These are phyloP conservation scores for Elysia crispata DNA, from an alignment of 2,888 invertebrate genomes.

Conservation along the genomic window DNA sequence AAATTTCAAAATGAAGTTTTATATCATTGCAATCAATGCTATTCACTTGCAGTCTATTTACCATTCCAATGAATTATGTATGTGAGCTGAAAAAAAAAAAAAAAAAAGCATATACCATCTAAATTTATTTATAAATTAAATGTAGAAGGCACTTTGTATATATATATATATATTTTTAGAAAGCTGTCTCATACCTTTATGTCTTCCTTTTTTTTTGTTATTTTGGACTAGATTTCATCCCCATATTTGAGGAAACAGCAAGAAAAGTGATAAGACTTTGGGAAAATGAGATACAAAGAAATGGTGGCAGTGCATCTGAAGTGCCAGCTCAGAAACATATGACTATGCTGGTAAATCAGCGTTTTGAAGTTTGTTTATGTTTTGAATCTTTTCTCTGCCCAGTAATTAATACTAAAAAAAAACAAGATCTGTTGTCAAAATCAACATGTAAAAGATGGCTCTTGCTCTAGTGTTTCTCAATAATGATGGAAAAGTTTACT, in stretches of 20 bases:
- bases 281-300: slow-evolving; percentile 44
- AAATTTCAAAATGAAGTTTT: too few species aligned
- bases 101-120: too few species aligned
- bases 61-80: too few species aligned
- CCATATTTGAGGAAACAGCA: slow-evolving; percentile 58
- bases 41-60: too few species aligned
- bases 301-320: slow-evolving; percentile 29
- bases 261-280: slow-evolving; percentile 53
- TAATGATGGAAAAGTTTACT: too few species aligned
- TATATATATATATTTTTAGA: neutral
- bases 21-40: too few species aligned
- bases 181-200: neutral
- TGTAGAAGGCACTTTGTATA: neutral
- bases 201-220: neutral
- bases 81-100: too few species aligned
- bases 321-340: slow-evolving; percentile 57
- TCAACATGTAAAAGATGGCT: too few species aligned
- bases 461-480: too few species aligned
- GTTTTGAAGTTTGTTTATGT: neutral
- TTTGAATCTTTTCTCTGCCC: neutral
- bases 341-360: slow-evolving; percentile 55
- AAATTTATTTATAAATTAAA: too few species aligned
- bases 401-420: too few species aligned
- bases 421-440: too few species aligned
- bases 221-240: slow-evolving; percentile 57